Percentiles rank a stretch among this genome's conserved stretches.
phyloP scores from a whole-genome alignment of 1,140 invertebrate species.

The Drosophila prosaltans region DNA sequence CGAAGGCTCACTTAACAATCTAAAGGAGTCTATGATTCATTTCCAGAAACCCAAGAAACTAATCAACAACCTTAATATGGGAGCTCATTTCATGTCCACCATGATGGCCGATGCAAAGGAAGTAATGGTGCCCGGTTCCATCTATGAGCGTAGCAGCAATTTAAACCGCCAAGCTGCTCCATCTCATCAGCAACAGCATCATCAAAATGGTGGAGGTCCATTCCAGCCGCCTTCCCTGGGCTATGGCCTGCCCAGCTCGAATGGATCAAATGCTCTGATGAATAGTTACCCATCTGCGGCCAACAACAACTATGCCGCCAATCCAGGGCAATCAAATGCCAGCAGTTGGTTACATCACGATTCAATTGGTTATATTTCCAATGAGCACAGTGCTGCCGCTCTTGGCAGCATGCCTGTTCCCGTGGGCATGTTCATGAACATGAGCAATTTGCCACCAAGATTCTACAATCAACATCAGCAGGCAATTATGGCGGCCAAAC shows the following conservation, averaged over 20 bases:
- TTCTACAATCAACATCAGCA: constrained; percentile 92
- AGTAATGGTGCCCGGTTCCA: constrained; percentile 93
- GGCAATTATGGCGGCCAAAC: constrained; percentile 84
- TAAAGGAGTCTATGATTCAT: constrained; percentile 98
- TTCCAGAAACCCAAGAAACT: constrained; percentile 98
- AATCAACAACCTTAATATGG: constrained; percentile 96
- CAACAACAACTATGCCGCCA: background rate
- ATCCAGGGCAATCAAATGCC: background rate
- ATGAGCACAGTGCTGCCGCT: constrained; percentile 91
- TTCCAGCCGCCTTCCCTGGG: constrained; percentile 47
- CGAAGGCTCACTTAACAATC: constrained; percentile 98
- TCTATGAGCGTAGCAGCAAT: constrained; percentile 87
- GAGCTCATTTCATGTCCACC: constrained; percentile 98
- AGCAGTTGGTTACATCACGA: constrained; percentile 88
- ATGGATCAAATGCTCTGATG: constrained; percentile 24
- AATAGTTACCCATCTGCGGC: constrained; percentile 17
- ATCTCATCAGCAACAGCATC: constrained; percentile 57
- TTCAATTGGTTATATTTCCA: constrained; percentile 96
- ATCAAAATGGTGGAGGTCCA: constrained; percentile 57
- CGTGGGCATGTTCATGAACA: constrained; percentile 97
- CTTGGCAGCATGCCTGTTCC: constrained; percentile 93
- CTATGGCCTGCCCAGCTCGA: constrained; percentile 4
- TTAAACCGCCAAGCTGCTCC: constrained; percentile 73
- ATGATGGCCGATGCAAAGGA: constrained; percentile 96
- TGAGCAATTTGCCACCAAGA: constrained; percentile 93